Base-by-base conservation (phyloP, 2,888 invertebrate genomes). In the Helleia helle region DNA sequence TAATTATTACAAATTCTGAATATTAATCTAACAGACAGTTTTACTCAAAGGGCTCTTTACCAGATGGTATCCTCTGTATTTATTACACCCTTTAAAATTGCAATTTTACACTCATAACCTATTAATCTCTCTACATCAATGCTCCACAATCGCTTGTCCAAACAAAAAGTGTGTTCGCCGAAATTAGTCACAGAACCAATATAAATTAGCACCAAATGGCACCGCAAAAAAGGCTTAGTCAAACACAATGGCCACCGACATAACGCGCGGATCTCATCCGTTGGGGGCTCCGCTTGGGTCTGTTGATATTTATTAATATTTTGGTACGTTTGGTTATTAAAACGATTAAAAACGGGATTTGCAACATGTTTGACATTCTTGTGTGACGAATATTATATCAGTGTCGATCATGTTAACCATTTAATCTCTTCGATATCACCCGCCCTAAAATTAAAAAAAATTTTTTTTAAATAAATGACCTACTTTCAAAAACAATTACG, bases 201-300 rank as follows among this genome's bases (percentile, higher is more conserved):
- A 67, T 62, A 67, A 70, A 71, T 72, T 67, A 69, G 64, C 58
- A 51, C 53, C 56, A 53, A 54, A 47, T 47, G 52, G 52, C 48
- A 54, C 59, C 55, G 52, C 58, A 67, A 62, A 67, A 66, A 69
- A 65, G 59, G 56, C 52, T 59, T 59, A 50, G 51, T 50, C 51
- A 59, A 65, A 67, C 58, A 68, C 59, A 64, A 59, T 58, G 51
- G 17, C 49, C 42, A 54, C 52, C 54, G 56, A 36, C 36, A 38
- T 42, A 43, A 36, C 31, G 42, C 37, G 43, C 25, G 43, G 46
- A 50, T 49, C 47, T 45, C 45, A 43, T 40, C 45, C 36, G 43
- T 38, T 31, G 22, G 38, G 9, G 14, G 27, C 42, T 42, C 43
- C 40, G 38, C 47, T 50, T 47, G 9, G 42, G n/a, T 38, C 40